A percentile compares a stretch with the other conserved stretches of the same genome.
Conservation (phyloP, 1,140 invertebrate species). For the Ctenoplectra terminalis region DNA sequence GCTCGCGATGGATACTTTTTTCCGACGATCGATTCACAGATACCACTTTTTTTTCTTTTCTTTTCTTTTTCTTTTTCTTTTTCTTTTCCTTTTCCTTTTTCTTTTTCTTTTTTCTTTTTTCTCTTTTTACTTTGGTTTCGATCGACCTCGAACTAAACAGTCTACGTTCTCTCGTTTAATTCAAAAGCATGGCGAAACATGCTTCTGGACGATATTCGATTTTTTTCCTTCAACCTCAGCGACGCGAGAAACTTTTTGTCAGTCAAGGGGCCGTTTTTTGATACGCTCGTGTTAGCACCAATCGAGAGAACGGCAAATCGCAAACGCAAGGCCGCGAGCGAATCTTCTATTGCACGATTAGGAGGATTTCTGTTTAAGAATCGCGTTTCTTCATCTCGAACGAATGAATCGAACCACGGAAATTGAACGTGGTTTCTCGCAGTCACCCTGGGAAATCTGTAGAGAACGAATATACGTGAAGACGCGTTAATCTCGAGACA, state of each 20-base stretch:
- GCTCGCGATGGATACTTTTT: constrained; percentile 40
- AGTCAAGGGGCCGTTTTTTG: background rate
- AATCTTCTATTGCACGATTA: constrained; percentile 54
- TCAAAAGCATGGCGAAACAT: constrained; percentile 69
- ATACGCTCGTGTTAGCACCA: constrained; percentile 20
- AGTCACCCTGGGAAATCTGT: background rate
- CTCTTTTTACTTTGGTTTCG: too few species aligned
- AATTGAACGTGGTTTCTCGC: constrained; percentile 33
- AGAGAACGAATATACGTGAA: background rate
- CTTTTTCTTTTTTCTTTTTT: too few species aligned
- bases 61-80: too few species aligned
- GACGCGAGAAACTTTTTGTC: constrained; percentile 13
- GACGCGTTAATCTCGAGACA: background rate
- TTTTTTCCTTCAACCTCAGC: too few species aligned
- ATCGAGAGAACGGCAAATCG: background rate
- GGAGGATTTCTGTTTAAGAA: background rate
- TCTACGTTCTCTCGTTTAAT: constrained; percentile 79
- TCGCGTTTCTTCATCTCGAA: constrained; percentile 2
- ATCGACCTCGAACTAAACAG: constrained; percentile 79
- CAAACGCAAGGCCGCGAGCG: background rate
- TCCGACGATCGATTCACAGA: constrained; percentile 46
- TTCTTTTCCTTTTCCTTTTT: too few species aligned
- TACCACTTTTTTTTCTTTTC: too few species aligned
- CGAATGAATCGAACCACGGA: constrained; percentile 5
- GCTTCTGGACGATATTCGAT: constrained; percentile 55